Evolutionary conservation across 2,113 vertebrate species (phyloP), one percentile per base, ranked within the genome.

Genomic region (Gymnocephalus cernua): DNA sequence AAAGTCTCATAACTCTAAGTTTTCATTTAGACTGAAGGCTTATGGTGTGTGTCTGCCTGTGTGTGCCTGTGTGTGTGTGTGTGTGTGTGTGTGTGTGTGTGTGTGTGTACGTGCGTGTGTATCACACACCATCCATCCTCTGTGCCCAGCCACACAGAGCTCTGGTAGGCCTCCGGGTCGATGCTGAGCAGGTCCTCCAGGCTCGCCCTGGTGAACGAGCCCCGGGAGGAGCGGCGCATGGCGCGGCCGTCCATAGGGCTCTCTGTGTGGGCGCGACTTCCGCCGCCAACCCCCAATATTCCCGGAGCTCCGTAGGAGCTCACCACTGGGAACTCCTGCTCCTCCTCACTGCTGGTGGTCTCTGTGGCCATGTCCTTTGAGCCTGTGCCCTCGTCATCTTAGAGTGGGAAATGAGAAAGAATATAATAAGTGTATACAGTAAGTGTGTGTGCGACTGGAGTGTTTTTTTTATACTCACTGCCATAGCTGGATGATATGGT

Each of bases 71-170:
- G 13, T 12, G n/a, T 35, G 32, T 35, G 8, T 56, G 68, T 38
- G 29, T 71, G 4, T 4, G 29, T 38, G 58, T 12, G 6, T 58
- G 15, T 7, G 27, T 23, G 11, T n/a, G 19, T 57, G 35, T 27
- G 4, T 27, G 14, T 14, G 51, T 27, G 23, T 29, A 5, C 25
- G 27, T 15, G 19, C 35, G 11, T 10, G 27, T 1, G 4, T 32
- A 7, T 9, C 4, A 83, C 96, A 0, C 85, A 99, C 98, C 98
- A 99, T 91, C 98, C 98, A 0, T 99, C 98, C 92, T 99, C 98
- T 0, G 98, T 99, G 83, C 98, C 98, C 81, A 99, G 93, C 98
- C 98, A 99, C 95, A 99, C 97, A 1, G 98, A 99, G 93, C 97
- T 99, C 94, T 99, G 98, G 50, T 98, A 97, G 84, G 97, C 98